Evolutionary conservation across 1,140 invertebrate genomes (phyloP), one percentile per base, ranked within the genome.

Genomic region (Halictus rubicundus): DNA sequence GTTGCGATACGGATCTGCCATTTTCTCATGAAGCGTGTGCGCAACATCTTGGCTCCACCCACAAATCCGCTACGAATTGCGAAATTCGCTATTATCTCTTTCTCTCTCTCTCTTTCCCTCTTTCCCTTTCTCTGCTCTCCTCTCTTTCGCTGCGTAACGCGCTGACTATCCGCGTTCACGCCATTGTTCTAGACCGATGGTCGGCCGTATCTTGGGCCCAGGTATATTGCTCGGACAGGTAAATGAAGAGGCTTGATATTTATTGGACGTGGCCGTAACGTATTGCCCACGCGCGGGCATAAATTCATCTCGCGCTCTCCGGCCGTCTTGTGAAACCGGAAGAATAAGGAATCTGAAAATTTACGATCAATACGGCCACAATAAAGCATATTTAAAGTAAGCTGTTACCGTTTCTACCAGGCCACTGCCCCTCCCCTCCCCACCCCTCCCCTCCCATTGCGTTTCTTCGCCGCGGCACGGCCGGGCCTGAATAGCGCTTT

Each of bases 1-100:
- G 9, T 16, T 12, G 54, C 77, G 83, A 85, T 85, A 85, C 73
- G 68, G 80, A 84, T 84, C 83, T 84, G 72, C 83, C 82, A 81
- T 85, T 85, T 84, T 77, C 84, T 70, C 86, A 57, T 54, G 70
- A 84, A 49, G 27, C 78, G 23, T 42, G 52, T 59, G 73, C 42
- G 6, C 16, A 12, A 9, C 69, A 69, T 83, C 74, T 61, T 68
- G n/a, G 37, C 80, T 75, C 83, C 83, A 86, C 80, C 83, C 84
- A 85, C 83, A 70, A 82, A 68, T 74, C 71, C 16, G 42, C 54
- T 25, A 42, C 42, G 68, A 27, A 84, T 84, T 85, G 78, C 82
- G 54, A 85, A 84, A 85, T 81, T 85, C 68, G 57, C 49, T 12
- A 46, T 46, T 46, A 9, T 46, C 9, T 12, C 14, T 14, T 10